These are phyloP conservation scores for Parelbella ahira DNA, from an alignment of 2,888 invertebrate species.

Conservation along the genomic window DNA sequence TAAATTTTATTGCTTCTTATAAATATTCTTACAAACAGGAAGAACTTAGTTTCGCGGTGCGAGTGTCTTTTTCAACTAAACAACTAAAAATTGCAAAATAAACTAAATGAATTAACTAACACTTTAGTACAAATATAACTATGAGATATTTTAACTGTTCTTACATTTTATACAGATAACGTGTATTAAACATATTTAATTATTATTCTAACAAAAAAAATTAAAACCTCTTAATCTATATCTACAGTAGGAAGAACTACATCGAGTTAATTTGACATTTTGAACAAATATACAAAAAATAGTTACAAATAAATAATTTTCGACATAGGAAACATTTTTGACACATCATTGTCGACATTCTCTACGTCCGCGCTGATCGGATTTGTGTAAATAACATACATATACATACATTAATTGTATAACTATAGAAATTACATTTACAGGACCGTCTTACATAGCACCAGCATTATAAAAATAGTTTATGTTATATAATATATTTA, in stretches of 20 bases:
- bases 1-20: conserved; percentile 76
- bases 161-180: conserved; percentile 73
- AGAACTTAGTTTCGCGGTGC: conserved; percentile 72
- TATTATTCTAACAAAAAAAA: conserved; percentile 39
- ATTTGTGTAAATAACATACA: conserved; percentile 40
- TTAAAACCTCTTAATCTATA: conserved; percentile 51
- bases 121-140: conserved; percentile 64
- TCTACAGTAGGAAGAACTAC: conserved; percentile 73
- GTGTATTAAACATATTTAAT: conserved; percentile 37
- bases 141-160: conserved; percentile 67
- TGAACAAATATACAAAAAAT: conserved; percentile 68
- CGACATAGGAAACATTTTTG: conserved; percentile 54
- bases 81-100: conserved; percentile 57
- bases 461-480: conserved; percentile 36
- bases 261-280: conserved; percentile 40
- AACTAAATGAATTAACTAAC: conserved; percentile 57
- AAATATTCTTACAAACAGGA: conserved; percentile 76
- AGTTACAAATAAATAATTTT: conserved; percentile 76
- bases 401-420: too few relatives aligned
- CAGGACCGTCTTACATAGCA: conserved; percentile 51
- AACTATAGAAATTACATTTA: conserved; percentile 23
- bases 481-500: neutral
- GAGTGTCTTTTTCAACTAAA: conserved; percentile 52
- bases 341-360: conserved; percentile 39
- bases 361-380: conserved; percentile 44